These are phyloP conservation scores for Zaprionus obscuricornis DNA, from an alignment of 2,888 invertebrate genomes.

Conservation along the genomic window DNA sequence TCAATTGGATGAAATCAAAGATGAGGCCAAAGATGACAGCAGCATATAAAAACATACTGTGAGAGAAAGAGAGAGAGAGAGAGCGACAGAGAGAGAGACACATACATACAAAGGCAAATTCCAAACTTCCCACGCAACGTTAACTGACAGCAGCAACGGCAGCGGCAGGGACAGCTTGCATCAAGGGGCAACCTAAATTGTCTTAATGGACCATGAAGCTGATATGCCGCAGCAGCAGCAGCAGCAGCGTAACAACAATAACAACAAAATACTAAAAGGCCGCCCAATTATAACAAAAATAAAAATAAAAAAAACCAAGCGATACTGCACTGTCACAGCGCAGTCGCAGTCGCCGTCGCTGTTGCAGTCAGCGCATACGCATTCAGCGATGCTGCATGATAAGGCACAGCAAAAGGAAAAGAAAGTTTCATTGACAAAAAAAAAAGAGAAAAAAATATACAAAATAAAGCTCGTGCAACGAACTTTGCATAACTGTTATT, in stretches of 20 bases:
- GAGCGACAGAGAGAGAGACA: conserved; percentile 8
- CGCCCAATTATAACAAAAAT: conserved; percentile 63
- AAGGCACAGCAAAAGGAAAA: conserved; percentile 51
- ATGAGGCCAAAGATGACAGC: conserved; percentile 58
- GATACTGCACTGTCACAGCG: conserved; percentile 18
- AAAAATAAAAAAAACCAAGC: conserved; percentile 39
- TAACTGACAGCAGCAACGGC: conserved; percentile 54
- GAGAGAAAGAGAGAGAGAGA: too few species aligned
- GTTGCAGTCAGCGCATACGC: conserved; percentile 45
- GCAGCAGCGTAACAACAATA: too few species aligned
- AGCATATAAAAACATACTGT: conserved; percentile 10
- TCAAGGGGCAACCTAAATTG: conserved; percentile 63
- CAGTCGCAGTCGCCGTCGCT: conserved; percentile 30
- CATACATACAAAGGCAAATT: conserved; percentile 20
- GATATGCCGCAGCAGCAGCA: conserved; percentile 67
- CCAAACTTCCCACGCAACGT: conserved; percentile 67
- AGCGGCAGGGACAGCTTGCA: too few species aligned
- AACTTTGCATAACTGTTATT: conserved; percentile 64
- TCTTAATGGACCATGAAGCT: conserved; percentile 78
- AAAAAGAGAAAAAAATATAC: conserved; percentile 2
- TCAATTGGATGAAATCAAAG: conserved; percentile 65
- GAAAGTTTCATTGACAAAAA: conserved; percentile 77
- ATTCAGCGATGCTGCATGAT: conserved; percentile 50
- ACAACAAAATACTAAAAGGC: conserved; percentile 58
- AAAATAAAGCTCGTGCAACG: conserved; percentile 58